Evolutionary conservation across 1,140 invertebrate species (phyloP), one percentile per base, ranked within the genome.

Genomic region (Thaumatotibia leucotreta): DNA sequence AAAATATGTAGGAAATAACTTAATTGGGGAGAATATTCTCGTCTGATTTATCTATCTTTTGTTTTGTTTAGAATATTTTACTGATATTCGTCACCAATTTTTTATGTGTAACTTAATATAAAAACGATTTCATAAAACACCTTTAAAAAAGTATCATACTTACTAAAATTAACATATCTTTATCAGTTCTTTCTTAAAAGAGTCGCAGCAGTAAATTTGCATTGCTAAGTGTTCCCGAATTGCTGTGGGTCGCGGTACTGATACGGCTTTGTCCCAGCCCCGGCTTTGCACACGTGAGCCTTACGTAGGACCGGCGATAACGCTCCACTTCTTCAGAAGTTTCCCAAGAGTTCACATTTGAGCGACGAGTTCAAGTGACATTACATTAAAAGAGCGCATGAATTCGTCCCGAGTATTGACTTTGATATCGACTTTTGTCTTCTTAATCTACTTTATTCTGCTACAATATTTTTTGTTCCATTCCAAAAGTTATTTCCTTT

Each of bases 321-420:
- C 68, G 66, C 58, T 54, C 64, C 50, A 77, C 68, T 75, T 70
- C 75, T 65, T 71, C 66, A 69, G 77, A 85, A 83, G 65, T 83
- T 83, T 64, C 69, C 64, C 27, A 67, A 69, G 70, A 78, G 68
- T 75, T 70, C 54, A 62, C 70, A 73, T 72, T 81, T 75, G 49
- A 45, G 72, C 70, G 35, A 58, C 67, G 61, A 71, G 68, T 75
- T 78, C 74, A 74, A 83, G 72, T 77, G 71, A 69, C 75, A 68
- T 80, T 76, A 78, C 64, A 58, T 77, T 75, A 74, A 75, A 79
- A 80, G 66, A 80, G 39, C 70, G 69, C 74, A 74, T 73, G 77
- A 75, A 81, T 74, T 72, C 66, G 39, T 58, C 11, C 33, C 54
- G 39, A 50, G 49, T 45, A 49, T 66, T 66, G 58, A 72, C 65